Base-by-base conservation (phyloP, 1,140 invertebrate genomes). In the Drosophila repletoides region DNA sequence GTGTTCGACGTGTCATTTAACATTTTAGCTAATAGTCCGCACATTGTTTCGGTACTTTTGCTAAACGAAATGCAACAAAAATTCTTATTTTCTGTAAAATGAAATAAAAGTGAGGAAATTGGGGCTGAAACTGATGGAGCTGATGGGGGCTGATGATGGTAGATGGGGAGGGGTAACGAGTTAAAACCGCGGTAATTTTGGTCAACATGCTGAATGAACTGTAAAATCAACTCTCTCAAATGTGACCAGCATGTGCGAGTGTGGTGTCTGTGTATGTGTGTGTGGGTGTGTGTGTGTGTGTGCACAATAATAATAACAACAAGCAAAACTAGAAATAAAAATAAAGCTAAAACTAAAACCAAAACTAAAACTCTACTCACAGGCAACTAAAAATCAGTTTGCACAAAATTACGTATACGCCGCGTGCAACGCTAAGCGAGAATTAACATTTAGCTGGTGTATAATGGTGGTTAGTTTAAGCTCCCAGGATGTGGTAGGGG, bases 161-260 rank as follows among this genome's bases (percentile, higher is more conserved):
- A 5, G 26, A 15, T n/a, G 10, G 10, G 19, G 29, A 5, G 21
- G n/a, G 12, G 46, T 40, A 55, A 55, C 34, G 52, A 55, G 68
- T 68, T 63, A 59, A 86, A 84, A 79, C 80, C 80, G 41, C 80
- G 63, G 67, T 83, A 86, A 84, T 84, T 84, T 86, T 79, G 80
- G 80, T 84, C 80, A 80, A 80, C 80, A 84, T 68, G 80, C 63
- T 84, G 80, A 84, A 84, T 86, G 80, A 84, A 84, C 80, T 86
- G 75, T 74, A 76, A 84, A 84, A 86, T 86, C 80, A 84, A 84
- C 79, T 79, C 70, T 53, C 48, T 86, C 64, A 61, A 79, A 68
- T 86, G 80, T 72, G 74, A 72, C 68, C 74, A 36, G 31, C 59
- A 26, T 26, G 21, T 15, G 17, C 5, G 9, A 12, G 12, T 29